phyloP scores from a whole-genome alignment of 1,140 invertebrate genomes.

The Sipha flava region DNA sequence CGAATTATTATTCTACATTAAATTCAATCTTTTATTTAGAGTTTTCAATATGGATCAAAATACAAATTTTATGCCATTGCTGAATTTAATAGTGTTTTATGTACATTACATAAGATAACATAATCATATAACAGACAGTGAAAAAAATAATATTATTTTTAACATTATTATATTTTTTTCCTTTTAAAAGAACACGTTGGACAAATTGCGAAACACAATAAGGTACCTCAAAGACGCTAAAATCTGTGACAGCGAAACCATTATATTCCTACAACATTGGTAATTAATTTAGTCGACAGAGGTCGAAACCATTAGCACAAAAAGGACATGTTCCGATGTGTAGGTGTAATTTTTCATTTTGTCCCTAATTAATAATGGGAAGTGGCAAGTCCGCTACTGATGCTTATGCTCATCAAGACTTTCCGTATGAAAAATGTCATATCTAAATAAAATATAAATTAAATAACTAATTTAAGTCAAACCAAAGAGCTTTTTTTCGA shows the following conservation, averaged over 20 bases:
- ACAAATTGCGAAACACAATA: neutral
- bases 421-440: neutral
- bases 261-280: conserved; percentile 7
- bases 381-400: neutral
- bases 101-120: too few species aligned
- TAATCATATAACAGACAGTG: too few species aligned
- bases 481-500: too few species aligned
- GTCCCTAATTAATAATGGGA: neutral
- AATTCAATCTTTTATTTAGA: too few species aligned
- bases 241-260: neutral
- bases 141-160: neutral
- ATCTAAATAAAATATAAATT: neutral
- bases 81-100: too few species aligned
- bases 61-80: too few species aligned
- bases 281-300: conserved; percentile 24
- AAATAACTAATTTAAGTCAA: neutral
- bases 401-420: neutral
- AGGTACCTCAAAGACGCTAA: neutral
- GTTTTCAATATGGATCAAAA: too few species aligned
- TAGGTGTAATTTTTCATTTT: conserved; percentile 19
- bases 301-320: conserved; percentile 11
- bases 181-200: neutral
- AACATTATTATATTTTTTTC: neutral
- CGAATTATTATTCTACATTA: too few species aligned
- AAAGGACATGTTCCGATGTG: conserved; percentile 1